Evolutionary conservation across 2,797 vertebrate species (phyloP).

Genomic region (Melanogrammus aeglefinus): DNA sequence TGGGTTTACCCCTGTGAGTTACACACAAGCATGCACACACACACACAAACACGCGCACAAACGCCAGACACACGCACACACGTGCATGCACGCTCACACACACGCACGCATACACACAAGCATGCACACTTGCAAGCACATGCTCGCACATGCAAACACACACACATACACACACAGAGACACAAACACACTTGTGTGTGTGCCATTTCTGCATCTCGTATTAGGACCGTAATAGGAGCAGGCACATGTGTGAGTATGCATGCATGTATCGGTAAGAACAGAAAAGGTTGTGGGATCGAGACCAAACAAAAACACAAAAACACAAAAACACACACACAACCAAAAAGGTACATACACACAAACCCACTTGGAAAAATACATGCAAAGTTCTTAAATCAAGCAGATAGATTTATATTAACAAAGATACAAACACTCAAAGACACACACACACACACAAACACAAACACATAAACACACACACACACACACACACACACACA

Average conservation of each 20-base stretch:
- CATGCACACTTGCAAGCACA: slow-evolving; percentile 31
- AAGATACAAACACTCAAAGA: slow-evolving; percentile 35
- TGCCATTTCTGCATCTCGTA: slow-evolving; percentile 1
- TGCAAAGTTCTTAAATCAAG: background rate
- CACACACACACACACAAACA: slow-evolving; percentile 42
- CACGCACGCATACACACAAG: slow-evolving; percentile 59
- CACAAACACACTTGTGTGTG: background rate
- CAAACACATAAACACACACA: slow-evolving; percentile 42
- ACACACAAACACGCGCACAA: slow-evolving; percentile 60
- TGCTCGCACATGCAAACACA: slow-evolving; percentile 44
- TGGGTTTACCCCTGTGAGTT: slow-evolving; percentile 67
- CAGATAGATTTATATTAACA: slow-evolving; percentile 50
- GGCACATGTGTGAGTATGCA: background rate
- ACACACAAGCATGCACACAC: slow-evolving; percentile 61
- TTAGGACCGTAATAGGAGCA: background rate
- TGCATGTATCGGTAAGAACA: background rate
- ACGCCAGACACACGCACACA: slow-evolving; percentile 55
- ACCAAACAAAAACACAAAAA: slow-evolving; percentile 46
- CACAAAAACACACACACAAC: slow-evolving; percentile 57
- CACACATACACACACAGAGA: slow-evolving; percentile 48
- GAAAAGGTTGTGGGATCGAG: slow-evolving; percentile 11
- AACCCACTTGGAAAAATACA: slow-evolving; percentile 62
- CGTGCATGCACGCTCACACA: slow-evolving; percentile 49
- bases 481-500: slow-evolving; percentile 47
- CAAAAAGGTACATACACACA: slow-evolving; percentile 61